These are phyloP conservation scores for Urocynchramus pylzowi DNA, from an alignment of 2,113 vertebrate species.

Conservation along the genomic window DNA sequence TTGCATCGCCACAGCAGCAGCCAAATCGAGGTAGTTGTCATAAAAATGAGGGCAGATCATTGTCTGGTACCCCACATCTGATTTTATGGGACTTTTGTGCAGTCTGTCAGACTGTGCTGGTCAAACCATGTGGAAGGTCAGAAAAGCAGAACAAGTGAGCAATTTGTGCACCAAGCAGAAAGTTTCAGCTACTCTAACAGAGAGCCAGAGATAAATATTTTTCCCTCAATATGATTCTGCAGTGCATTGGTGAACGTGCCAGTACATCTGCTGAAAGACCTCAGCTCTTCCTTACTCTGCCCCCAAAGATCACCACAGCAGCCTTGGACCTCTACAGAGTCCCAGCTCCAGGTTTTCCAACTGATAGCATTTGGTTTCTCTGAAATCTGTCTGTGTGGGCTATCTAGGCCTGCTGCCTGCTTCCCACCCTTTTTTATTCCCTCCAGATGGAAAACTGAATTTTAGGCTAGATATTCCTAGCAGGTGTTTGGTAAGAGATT, in stretches of 20 bases:
- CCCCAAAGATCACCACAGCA: neutral
- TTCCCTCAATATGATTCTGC: neutral
- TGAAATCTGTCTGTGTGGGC: constrained; percentile 25
- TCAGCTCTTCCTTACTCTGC: neutral
- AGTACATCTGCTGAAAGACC: constrained; percentile 16
- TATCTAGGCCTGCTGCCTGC: neutral
- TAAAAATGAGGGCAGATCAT: neutral
- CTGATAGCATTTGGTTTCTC: neutral
- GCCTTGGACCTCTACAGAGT: neutral
- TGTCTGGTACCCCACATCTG: neutral
- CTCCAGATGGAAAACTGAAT: constrained; percentile 42
- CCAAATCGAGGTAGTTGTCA: constrained; percentile 37
- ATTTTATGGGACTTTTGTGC: neutral
- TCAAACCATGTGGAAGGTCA: neutral
- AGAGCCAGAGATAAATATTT: neutral
- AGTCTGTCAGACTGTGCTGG: neutral
- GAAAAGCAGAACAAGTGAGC: neutral
- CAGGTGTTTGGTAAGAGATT: constrained; percentile 21
- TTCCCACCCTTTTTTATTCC: constrained; percentile 39
- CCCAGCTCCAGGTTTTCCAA: neutral
- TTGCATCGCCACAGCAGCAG: neutral
- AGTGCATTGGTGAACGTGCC: neutral
- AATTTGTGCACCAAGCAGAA: neutral
- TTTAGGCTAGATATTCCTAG: constrained; percentile 3
- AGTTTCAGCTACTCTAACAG: neutral